Evolutionary conservation across 2,888 invertebrate genomes (phyloP), one percentile per base, ranked within the genome.

Genomic region (Sminthurinus aureus): DNA sequence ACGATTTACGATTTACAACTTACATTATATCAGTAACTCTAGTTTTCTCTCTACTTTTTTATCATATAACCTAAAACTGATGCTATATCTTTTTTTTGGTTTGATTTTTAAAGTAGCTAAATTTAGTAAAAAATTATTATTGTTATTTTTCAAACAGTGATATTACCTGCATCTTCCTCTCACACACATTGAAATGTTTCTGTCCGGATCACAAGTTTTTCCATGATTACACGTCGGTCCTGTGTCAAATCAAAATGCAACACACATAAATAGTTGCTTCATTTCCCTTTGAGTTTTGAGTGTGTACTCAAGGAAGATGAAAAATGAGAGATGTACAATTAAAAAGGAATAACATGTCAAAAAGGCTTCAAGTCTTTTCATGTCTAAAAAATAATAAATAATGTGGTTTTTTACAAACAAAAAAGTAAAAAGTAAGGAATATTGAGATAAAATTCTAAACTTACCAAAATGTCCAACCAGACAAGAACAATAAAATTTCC

Each of bases 151-250:
- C 8, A 24, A 12, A 71, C 20, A 73, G 52, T 73, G 50, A 51
- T 13, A 91, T 92, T 93, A 96, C 96, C 95, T 94, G 94, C 97
- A 97, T 79, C 93, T 94, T 85, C 95, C 96, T 66, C 94, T 95
- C 89, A 96, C 93, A 91, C 97, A 97, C 89, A 88, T 87, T 85
- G 90, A 90, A 75, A 94, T 93, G 84, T 91, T 92, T 84, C 92
- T 92, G 73, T 92, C 92, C 83, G 93, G 92, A 85, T 93, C 93
- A 90, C 97, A 97, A 83, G 94, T 92, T 50, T 83, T 83, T 1
- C 38, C 38, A 38, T 74, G 38, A 67, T 79, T 79, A 73, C 73
- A 52, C 38, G 38, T 20, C 73, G 73, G 73, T 73, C 74, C n/a
- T 73, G 22, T 22, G 64, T 69, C 38, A 38, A 66, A 69, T 67